Percentiles rank a stretch among this genome's conserved stretches.
Evolutionary conservation across 2,797 vertebrate species (phyloP).

Genomic region (Sternotherus odoratus): DNA sequence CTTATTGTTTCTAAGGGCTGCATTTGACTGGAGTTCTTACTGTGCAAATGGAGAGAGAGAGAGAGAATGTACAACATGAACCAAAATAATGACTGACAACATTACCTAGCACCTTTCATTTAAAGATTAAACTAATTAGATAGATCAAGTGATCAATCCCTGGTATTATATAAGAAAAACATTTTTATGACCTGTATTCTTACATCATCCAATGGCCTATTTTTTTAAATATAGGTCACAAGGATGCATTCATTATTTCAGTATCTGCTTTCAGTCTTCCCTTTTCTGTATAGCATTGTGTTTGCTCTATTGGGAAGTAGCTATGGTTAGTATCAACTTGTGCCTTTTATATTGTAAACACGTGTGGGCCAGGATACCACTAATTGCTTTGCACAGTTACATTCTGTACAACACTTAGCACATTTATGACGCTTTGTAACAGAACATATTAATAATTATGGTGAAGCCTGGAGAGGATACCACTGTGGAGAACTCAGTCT

Average conservation of each 20-base stretch:
- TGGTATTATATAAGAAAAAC: neutral
- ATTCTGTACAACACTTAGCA: constrained; percentile 30
- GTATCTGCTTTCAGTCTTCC: constrained; percentile 64
- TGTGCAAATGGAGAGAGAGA: constrained; percentile 12
- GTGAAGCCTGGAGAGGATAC: neutral
- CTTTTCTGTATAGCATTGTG: constrained; percentile 54
- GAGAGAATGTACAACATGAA: constrained; percentile 52
- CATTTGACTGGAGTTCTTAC: constrained; percentile 67
- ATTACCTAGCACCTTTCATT: constrained; percentile 20
- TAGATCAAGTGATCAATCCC: neutral
- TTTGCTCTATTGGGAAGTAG: constrained; percentile 46
- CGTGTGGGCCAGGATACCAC: constrained; percentile 54
- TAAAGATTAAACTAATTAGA: constrained; percentile 16
- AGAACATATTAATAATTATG: constrained; percentile 52
- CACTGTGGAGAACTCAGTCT: neutral
- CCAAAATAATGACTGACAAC: constrained; percentile 64
- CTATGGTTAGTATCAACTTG: constrained; percentile 55
- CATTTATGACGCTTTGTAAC: neutral
- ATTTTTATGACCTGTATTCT: neutral
- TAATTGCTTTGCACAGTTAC: constrained; percentile 30
- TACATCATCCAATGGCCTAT: neutral
- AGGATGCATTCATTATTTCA: constrained; percentile 53
- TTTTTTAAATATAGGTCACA: constrained; percentile 51
- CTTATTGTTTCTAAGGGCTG: constrained; percentile 75
- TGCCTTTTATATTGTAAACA: constrained; percentile 36